Conservation (phyloP, 2,888 invertebrate species). For the Nomada fabriciana region DNA sequence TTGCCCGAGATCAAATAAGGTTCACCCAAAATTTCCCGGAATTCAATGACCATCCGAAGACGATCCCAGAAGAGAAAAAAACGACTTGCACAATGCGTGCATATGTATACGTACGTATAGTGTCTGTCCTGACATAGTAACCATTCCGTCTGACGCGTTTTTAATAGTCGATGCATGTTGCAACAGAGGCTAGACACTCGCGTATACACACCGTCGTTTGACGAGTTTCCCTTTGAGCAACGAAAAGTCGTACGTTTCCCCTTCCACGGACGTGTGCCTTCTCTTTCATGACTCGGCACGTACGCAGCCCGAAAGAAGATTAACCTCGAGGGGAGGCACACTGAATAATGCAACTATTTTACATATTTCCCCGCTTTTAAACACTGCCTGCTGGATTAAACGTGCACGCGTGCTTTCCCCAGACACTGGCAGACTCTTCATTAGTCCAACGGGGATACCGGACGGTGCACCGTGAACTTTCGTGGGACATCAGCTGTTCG, state of each 20-base stretch:
- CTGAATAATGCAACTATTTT: conserved; percentile 46
- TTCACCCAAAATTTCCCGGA: no score
- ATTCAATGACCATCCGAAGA: no score
- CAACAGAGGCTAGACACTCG: not conserved
- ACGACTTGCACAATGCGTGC: no score
- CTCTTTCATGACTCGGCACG: conserved; percentile 13
- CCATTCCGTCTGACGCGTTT: not conserved
- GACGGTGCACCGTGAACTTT: not conserved
- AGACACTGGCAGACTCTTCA: not conserved
- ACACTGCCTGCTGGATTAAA: conserved; percentile 16
- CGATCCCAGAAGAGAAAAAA: no score
- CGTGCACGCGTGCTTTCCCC: not conserved
- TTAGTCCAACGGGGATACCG: not conserved
- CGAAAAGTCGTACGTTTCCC: conserved; percentile 7
- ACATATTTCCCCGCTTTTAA: conserved; percentile 30
- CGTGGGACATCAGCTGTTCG: not conserved
- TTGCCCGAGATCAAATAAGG: no score
- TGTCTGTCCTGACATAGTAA: not conserved
- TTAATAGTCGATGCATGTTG: not conserved
- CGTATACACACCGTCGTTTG: not conserved
- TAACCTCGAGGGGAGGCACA: conserved; percentile 24
- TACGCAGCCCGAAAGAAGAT: conserved; percentile 34
- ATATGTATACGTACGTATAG: no score
- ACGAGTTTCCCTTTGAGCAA: not conserved
- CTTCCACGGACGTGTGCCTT: conserved; percentile 10